These are phyloP conservation scores for Adelognathus sp. DNA, from an alignment of 2,888 invertebrate genomes.

Conservation along the genomic window DNA sequence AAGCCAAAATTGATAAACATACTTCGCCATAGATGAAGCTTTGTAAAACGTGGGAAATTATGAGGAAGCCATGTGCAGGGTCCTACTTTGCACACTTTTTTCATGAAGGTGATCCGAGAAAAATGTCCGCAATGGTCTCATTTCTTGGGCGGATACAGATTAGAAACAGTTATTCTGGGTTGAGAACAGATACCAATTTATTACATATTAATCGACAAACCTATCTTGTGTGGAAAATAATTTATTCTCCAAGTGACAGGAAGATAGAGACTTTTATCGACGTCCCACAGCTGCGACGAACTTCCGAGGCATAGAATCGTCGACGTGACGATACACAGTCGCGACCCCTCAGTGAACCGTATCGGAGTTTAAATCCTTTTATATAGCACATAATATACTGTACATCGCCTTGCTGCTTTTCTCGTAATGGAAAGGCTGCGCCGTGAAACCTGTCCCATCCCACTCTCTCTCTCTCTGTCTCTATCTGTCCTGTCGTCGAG, in stretches of 20 bases:
- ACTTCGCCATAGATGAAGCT: no score
- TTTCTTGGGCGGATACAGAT: no score
- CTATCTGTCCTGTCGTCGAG: conserved; percentile 2
- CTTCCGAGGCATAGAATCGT: conserved; percentile 17
- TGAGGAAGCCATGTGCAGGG: no score
- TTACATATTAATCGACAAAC: no score
- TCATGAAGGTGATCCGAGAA: no score
- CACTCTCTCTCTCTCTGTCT: background rate
- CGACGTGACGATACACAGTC: conserved; percentile 27
- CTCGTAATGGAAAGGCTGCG: conserved; percentile 14
- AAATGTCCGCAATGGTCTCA: no score
- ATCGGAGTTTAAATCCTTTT: conserved; percentile 23
- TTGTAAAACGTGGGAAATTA: no score
- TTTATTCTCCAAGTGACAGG: conserved; percentile 1
- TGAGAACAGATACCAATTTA: no score
- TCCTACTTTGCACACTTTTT: no score
- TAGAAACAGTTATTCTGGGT: no score
- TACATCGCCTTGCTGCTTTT: background rate
- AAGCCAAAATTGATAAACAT: no score
- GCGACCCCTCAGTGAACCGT: background rate
- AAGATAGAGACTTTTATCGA: conserved; percentile 32
- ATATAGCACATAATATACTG: conserved; percentile 14
- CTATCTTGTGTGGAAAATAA: background rate
- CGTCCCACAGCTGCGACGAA: background rate
- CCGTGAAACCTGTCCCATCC: background rate